A percentile compares a stretch with the other conserved stretches of the same genome.
These are phyloP conservation scores for Parazoanthus swiftii DNA, from an alignment of 92 coral and sea anemone species.

Conservation along the genomic window DNA sequence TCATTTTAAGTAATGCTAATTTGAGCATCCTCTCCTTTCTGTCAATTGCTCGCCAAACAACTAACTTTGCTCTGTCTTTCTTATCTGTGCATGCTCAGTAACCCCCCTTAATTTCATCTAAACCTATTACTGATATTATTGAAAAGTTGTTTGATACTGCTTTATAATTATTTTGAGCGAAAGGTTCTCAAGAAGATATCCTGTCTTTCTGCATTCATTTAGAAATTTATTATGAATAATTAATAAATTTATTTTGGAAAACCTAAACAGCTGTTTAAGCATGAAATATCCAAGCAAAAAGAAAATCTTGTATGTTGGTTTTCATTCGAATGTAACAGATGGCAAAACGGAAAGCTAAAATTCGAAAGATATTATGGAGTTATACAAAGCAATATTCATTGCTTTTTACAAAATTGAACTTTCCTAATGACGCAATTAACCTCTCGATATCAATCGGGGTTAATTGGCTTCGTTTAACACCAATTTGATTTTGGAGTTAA, in stretches of 20 bases:
- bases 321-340: not conserved
- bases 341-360: not conserved
- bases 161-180: not conserved
- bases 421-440: slow-evolving; percentile 14
- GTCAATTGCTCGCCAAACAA: not conserved
- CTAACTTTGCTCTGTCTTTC: not conserved
- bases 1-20: not conserved
- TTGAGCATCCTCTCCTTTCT: not conserved
- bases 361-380: not conserved
- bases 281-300: too few relatives aligned
- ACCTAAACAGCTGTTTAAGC: not conserved
- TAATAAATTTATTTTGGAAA: too few relatives aligned
- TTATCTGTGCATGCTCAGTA: too few relatives aligned
- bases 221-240: too few relatives aligned
- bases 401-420: not conserved
- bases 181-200: not conserved
- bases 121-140: not conserved
- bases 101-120: not conserved
- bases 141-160: not conserved
- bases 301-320: not conserved
- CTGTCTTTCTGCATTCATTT: not conserved
- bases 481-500: not conserved
- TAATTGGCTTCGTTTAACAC: slow-evolving; percentile 13
- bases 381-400: not conserved
- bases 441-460: not conserved